Evolutionary conservation across 2,888 invertebrate species (phyloP), one percentile per base, ranked within the genome.

Genomic region (Amitus sp.): DNA sequence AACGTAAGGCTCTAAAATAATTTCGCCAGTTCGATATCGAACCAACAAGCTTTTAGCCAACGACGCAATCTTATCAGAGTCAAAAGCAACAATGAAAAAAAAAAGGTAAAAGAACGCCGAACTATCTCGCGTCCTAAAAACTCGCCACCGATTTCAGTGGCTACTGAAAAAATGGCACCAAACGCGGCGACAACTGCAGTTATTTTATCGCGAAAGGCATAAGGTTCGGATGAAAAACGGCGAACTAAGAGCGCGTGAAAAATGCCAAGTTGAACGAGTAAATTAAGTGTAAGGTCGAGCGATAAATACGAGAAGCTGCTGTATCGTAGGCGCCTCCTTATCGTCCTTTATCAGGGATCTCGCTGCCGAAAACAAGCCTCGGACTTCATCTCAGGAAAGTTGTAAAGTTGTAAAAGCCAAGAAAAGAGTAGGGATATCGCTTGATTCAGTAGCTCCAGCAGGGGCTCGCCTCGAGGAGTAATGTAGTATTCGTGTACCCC

Each of bases 401-500:
- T 66, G 64, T 52, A 69, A 69, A 66, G 65, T 63, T 63, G 58
- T 51, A 40, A 47, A 58, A 47, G 58, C 51, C 47, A 52, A 54
- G 50, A 40, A 43, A 20, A 47, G 54, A 19, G n/a, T n/a, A 45
- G 57, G 65, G 51, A 64, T 73, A 74, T 74, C 73, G 70, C 69
- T 68, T 73, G 75, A 75, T 75, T 75, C 75, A 74, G 75, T 74
- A 73, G 75, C 73, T 71, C 67, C 63, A 65, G 66, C 71, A 49
- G 62, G 49, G 64, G 70, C 63, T 70, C 70, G 69, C 71, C 67
- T 69, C 67, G 69, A 65, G 71, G 72, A 72, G 73, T 75, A 75
- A 75, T 75, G 75, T 74, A 73, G 75, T 72, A 75, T 74, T 68
- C 75, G 68, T 75, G 75, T 75, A 73, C 66, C 23, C 23, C 58